Evolutionary conservation across 2,888 invertebrate species (phyloP).

Genomic region (Anthophora plumipes): DNA sequence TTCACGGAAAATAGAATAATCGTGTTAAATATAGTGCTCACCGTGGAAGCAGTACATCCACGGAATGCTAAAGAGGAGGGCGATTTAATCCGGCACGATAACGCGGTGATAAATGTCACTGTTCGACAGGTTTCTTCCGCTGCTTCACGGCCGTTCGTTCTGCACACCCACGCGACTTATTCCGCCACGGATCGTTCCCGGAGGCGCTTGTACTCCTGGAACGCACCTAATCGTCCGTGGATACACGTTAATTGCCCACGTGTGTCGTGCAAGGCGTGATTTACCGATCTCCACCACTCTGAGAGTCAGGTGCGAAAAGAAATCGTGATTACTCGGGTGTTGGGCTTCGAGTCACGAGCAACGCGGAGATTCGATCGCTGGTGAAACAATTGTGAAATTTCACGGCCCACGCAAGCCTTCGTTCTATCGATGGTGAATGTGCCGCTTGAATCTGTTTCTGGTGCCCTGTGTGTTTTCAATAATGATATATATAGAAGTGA

Average conservation of each 20-base stretch:
- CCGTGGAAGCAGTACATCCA: constrained; percentile 23
- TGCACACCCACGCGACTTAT: constrained; percentile 63
- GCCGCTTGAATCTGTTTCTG: constrained; percentile 26
- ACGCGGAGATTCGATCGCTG: constrained; percentile 41
- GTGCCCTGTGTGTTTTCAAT: not conserved
- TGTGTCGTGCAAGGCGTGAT: constrained; percentile 76
- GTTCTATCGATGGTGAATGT: constrained; percentile 32
- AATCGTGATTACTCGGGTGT: constrained; percentile 56
- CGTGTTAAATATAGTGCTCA: constrained; percentile 37
- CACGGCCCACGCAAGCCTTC: constrained; percentile 59
- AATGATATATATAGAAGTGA: not conserved
- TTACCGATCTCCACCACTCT: constrained; percentile 71
- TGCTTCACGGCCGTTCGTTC: constrained; percentile 43
- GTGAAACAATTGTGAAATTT: constrained; percentile 73
- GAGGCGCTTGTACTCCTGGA: constrained; percentile 69
- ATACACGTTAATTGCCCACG: constrained; percentile 75
- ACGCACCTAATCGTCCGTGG: constrained; percentile 74
- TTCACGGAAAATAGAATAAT: constrained; percentile 28
- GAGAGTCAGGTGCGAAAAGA: constrained; percentile 70
- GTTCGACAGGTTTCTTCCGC: constrained; percentile 51
- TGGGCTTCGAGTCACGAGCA: constrained; percentile 31
- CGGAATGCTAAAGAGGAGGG: constrained; percentile 48
- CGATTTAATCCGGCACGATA: constrained; percentile 51
- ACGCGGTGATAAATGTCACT: constrained; percentile 55
- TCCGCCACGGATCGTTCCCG: constrained; percentile 58